Percentiles rank a stretch among this genome's conserved stretches.
Evolutionary conservation across 1,140 invertebrate species (phyloP).

Genomic region (Metopolophium dirhodum): DNA sequence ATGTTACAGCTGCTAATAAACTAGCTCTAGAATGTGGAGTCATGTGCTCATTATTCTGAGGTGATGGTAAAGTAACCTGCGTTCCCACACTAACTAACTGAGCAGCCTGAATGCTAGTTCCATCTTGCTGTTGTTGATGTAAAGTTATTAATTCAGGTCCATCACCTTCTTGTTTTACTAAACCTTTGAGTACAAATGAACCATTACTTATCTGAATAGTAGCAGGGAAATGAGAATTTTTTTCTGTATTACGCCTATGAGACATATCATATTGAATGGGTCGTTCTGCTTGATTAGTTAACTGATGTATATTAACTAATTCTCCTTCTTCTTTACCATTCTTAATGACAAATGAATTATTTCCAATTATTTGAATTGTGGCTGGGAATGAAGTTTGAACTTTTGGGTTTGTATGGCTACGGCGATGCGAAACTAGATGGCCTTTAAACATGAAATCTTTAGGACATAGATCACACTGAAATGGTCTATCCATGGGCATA

Average conservation of each 20-base stretch:
- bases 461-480: slow-evolving; percentile 68
- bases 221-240: slow-evolving; percentile 53
- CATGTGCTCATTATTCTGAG: slow-evolving; percentile 59
- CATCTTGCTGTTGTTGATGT: slow-evolving; percentile 55
- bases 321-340: slow-evolving; percentile 71
- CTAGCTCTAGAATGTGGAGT: slow-evolving; percentile 60
- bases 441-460: slow-evolving; percentile 74
- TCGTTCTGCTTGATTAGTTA: slow-evolving; percentile 84
- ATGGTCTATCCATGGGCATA: slow-evolving; percentile 82
- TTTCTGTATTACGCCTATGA: slow-evolving; percentile 34
- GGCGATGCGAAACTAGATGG: slow-evolving; percentile 72
- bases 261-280: slow-evolving; percentile 61
- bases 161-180: slow-evolving; percentile 49
- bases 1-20: slow-evolving; percentile 61
- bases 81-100: slow-evolving; percentile 61
- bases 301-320: slow-evolving; percentile 79
- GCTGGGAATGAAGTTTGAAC: slow-evolving; percentile 55
- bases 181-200: slow-evolving; percentile 51
- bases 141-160: slow-evolving; percentile 49
- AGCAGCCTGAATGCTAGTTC: slow-evolving; percentile 44
- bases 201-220: slow-evolving; percentile 55
- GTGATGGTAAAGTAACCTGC: slow-evolving; percentile 61
- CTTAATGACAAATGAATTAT: slow-evolving; percentile 61
- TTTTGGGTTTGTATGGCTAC: slow-evolving; percentile 76
- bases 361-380: slow-evolving; percentile 53